These are phyloP conservation scores for Acanthornis magna DNA, from an alignment of 2,797 vertebrate genomes.

Conservation along the genomic window DNA sequence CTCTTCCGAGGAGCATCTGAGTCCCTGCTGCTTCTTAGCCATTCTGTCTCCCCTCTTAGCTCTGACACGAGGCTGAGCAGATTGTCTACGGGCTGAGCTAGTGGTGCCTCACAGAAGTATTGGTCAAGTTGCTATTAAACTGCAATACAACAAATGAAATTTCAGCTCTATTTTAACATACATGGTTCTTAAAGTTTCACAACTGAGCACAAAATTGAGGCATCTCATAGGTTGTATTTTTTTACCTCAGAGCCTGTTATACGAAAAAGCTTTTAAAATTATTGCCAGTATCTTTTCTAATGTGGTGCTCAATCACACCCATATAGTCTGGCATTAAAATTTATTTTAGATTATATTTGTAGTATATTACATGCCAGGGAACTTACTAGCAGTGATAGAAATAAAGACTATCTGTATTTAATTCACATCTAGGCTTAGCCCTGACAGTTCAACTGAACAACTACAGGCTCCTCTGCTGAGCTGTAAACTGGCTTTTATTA, in stretches of 20 bases:
- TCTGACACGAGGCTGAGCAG: not conserved
- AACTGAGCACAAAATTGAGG: not conserved
- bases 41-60: not conserved
- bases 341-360: not conserved
- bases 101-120: not conserved
- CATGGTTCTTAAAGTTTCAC: not conserved
- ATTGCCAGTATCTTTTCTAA: not conserved
- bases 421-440: not conserved
- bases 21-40: not conserved
- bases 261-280: not conserved
- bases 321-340: not conserved
- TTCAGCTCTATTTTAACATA: not conserved
- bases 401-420: not conserved
- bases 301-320: not conserved
- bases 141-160: not conserved
- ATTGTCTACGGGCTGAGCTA: not conserved
- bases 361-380: not conserved
- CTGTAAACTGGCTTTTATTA: not conserved
- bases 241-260: not conserved
- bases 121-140: not conserved
- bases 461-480: not conserved
- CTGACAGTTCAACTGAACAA: not conserved
- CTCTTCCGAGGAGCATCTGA: not conserved
- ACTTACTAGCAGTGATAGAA: not conserved
- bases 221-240: not conserved